A percentile compares a stretch with the other conserved stretches of the same genome.
These are phyloP conservation scores for Coptodon bakossiorum DNA, from an alignment of 2,113 vertebrate species.

Conservation along the genomic window DNA sequence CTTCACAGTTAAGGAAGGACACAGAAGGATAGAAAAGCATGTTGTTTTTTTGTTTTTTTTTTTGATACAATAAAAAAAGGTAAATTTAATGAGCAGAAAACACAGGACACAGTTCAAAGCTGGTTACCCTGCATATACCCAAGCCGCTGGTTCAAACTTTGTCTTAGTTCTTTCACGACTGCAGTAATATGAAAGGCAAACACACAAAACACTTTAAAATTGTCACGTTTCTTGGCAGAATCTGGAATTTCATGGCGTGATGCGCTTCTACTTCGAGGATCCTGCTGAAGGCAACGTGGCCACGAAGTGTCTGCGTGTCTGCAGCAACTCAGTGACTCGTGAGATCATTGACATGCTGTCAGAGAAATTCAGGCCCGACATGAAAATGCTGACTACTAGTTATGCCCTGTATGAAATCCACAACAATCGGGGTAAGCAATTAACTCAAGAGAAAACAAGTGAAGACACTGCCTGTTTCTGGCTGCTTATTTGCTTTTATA, in stretches of 20 bases:
- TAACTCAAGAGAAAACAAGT: neutral
- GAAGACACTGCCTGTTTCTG: accelerated
- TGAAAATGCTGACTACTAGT: constrained; percentile 81
- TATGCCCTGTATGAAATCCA: constrained; percentile 88
- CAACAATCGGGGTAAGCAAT: constrained; percentile 75
- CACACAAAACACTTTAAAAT: neutral
- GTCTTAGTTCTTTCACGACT: accelerated
- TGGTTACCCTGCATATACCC: accelerated
- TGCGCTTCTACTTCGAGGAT: constrained; percentile 93
- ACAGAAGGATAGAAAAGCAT: neutral
- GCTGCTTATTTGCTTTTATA: neutral
- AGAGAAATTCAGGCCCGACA: constrained; percentile 90
- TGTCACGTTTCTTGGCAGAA: constrained; percentile 65
- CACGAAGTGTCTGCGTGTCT: constrained; percentile 88
- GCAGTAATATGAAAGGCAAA: neutral
- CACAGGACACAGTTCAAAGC: neutral
- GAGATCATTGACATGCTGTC: constrained; percentile 83
- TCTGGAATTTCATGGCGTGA: constrained; percentile 88
- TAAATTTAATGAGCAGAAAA: neutral
- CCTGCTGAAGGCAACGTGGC: constrained; percentile 83
- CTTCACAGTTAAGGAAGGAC: accelerated
- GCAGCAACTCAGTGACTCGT: constrained; percentile 81
- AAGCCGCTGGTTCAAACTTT: neutral
- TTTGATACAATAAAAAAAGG: neutral
- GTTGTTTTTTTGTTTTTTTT: accelerated